phyloP scores from a whole-genome alignment of 2,113 vertebrate species.

The Mesoclemmys tuberculata region DNA sequence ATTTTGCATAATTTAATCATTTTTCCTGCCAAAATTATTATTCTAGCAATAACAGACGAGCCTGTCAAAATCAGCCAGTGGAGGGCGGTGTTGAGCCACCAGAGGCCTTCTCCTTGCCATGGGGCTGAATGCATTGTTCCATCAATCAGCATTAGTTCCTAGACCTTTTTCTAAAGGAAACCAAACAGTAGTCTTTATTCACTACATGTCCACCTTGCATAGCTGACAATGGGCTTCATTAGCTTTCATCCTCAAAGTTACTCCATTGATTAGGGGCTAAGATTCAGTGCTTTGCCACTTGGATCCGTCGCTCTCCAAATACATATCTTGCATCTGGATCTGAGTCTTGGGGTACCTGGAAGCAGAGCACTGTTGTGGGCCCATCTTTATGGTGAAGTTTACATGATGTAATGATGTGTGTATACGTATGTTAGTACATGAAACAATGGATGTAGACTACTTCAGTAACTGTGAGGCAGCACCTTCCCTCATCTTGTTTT shows the following conservation, averaged over 20 bases:
- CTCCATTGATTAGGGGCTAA: not conserved
- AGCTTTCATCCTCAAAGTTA: not conserved
- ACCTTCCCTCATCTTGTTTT: not conserved
- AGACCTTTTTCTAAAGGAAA: not conserved
- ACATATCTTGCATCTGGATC: not conserved
- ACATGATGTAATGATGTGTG: not conserved
- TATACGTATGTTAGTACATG: not conserved
- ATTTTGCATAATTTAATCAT: not conserved
- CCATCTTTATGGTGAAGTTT: not conserved
- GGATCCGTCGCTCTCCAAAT: not conserved
- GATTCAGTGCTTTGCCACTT: not conserved
- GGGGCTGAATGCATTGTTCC: conserved; percentile 43
- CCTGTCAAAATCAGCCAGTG: conserved; percentile 70
- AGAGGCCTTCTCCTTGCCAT: conserved; percentile 47
- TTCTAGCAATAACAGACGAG: not conserved
- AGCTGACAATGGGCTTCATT: not conserved
- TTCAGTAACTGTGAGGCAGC: not conserved
- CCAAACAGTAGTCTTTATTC: not conserved
- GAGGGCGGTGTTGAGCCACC: conserved; percentile 75
- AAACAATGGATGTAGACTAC: not conserved
- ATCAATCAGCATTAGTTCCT: not conserved
- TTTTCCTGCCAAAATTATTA: not conserved
- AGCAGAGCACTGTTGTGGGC: not conserved
- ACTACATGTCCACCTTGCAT: not conserved
- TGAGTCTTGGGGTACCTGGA: not conserved